Base-by-base conservation (phyloP, 2,797 vertebrate species). In the Ptychadena robeensis region DNA sequence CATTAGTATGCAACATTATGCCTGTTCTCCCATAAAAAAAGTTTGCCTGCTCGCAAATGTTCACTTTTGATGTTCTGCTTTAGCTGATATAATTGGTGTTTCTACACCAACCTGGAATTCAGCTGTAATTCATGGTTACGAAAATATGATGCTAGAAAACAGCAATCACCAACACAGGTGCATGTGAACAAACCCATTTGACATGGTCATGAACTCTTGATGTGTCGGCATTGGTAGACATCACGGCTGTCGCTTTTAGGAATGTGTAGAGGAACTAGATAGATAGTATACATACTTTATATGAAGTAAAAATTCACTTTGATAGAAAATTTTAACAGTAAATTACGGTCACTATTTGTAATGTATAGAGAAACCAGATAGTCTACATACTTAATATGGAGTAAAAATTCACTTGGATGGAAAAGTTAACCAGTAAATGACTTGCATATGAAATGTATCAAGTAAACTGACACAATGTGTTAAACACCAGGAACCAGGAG, bases 271-370 rank as follows among this genome's bases (percentile, higher is more conserved):
- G 59, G 32, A 25, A 53, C 31, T 4, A 73, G 48, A 25, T 35
- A 59, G 6, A 73, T 73, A 53, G 9, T 48, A 73, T 28, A 57
- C 57, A 73, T n/a, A n/a, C n/a, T n/a, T n/a, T n/a, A n/a, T n/a
- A n/a, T n/a, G n/a, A n/a, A n/a, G n/a, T n/a, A 53, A 53, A 3
- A 14, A 53, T 7, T 53, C 44, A 22, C 44, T 53, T 53, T 0
- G 15, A 22, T 53, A 53, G 18, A 53, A 53, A 6, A 53, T 15
- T 18, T 53, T 22, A 18, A 3, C n/a, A n/a, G n/a, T n/a, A n/a
- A n/a, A n/a, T n/a, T n/a, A n/a, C n/a, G n/a, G 22, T 11, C n/a
- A n/a, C 34, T 7, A 35, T n/a, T 53, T 1, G 28, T 31, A 34
- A 35, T 59, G 48, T 73, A 28, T 31, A 73, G 57, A 59, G 59